Conservation (phyloP, 2,113 vertebrate species). For the Sterna hirundo region DNA sequence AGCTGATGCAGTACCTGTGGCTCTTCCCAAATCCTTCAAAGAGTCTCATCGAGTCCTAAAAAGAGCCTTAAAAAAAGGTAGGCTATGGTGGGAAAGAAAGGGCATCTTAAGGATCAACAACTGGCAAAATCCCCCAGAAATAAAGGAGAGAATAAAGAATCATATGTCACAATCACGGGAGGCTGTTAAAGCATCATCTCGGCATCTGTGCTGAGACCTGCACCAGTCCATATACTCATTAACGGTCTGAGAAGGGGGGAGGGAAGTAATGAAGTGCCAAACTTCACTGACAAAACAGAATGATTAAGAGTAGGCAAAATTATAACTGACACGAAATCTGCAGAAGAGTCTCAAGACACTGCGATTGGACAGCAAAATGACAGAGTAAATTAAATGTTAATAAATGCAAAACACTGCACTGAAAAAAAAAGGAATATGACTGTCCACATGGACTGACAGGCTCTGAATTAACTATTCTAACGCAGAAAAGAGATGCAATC, state of each 20-base stretch:
- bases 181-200: background rate
- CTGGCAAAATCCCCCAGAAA: background rate
- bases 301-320: background rate
- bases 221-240: background rate
- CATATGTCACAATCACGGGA: background rate
- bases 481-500: background rate
- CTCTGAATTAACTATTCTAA: background rate
- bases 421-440: background rate
- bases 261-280: background rate
- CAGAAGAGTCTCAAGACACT: background rate
- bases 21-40: background rate
- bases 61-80: background rate
- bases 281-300: background rate
- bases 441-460: background rate
- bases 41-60: background rate
- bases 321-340: background rate
- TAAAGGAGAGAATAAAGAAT: background rate
- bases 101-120: background rate
- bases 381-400: conserved; percentile 36
- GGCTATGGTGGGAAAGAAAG: background rate
- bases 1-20: background rate
- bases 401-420: conserved; percentile 14
- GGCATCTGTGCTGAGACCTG: background rate
- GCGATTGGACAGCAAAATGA: background rate
- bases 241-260: background rate